Base-by-base conservation (phyloP, 2,797 vertebrate species). In the Paratrypauchen microcephalus region DNA sequence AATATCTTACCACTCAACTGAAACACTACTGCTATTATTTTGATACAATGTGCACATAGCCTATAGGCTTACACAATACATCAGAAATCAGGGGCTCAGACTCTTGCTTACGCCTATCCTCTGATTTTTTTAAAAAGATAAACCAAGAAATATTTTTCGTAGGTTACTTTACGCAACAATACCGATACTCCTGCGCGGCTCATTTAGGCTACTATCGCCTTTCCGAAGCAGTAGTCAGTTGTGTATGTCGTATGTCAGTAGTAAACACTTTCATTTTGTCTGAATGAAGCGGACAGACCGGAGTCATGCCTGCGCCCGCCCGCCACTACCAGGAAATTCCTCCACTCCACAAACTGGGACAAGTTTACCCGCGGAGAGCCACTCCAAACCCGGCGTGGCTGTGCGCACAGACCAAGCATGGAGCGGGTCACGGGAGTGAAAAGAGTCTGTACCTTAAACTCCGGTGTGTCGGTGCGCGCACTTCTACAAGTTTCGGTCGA, bases 241-340 rank as follows among this genome's bases (percentile, higher is more conserved):
- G n/a, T n/a, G n/a, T n/a, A n/a, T n/a, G n/a, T 24, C 36, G 28
- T 57, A 1, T 15, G 21, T 45, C 13, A 6, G 24, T 23, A 62
- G 11, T 48, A 47, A 3, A 48, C n/a, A 6, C 61, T 63, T 63
- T 63, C 21, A 24, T 6, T 63, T 63, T n/a, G 58, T 0, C 2
- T 60, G 58, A 60, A 60, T 60, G 58, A 19, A 60, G 28, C 28
- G 6, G 56, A 18, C 24, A n/a, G 57, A 11, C 18, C 58, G 28
- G 58, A 36, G 58, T 55, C 9, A n/a, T 12, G 21, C 3, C 18
- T 7, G 6, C 28, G 28, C n/a, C 58, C 28, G 28, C n/a, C 58
- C 18, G 16, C 28, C 16, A 28, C 30, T 30, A 60, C 58, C 58
- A 60, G 58, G 58, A 60, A 60, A 60, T 36, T 36, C 58, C 19